Evolutionary conservation across 2,113 vertebrate genomes (phyloP).

Genomic region (Daubentonia madagascariensis): DNA sequence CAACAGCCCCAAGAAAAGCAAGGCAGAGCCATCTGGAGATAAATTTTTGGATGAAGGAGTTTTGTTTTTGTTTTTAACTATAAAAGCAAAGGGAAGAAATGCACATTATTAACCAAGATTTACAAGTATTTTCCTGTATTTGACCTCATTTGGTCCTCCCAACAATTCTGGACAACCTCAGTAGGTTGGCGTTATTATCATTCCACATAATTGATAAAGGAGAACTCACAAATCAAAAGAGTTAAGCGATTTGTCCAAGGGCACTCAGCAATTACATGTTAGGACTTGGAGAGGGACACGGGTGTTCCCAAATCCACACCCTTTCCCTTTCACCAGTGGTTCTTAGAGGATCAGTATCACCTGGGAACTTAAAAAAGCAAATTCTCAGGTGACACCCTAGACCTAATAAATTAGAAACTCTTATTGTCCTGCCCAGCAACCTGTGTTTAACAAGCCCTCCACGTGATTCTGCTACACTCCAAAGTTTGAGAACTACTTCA

Average conservation of each 20-base stretch:
- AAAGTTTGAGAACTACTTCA: not conserved
- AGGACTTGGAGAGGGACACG: not conserved
- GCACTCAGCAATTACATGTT: not conserved
- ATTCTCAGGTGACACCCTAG: not conserved
- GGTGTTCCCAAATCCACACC: not conserved
- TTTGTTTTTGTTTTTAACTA: slow-evolving; percentile 13
- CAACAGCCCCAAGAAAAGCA: not conserved
- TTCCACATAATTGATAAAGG: not conserved
- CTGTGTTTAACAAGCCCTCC: not conserved
- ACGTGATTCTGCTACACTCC: not conserved
- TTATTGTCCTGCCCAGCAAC: not conserved
- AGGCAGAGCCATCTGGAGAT: not conserved
- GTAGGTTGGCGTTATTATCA: not conserved
- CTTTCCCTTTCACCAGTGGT: not conserved
- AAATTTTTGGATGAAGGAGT: not conserved
- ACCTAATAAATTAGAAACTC: not conserved
- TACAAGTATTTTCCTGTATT: not conserved
- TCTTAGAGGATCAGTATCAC: not conserved
- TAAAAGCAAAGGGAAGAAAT: slow-evolving; percentile 19
- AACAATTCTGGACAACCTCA: not conserved
- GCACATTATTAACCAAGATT: not conserved
- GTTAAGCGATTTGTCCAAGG: not conserved
- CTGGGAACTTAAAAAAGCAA: not conserved
- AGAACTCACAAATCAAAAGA: not conserved
- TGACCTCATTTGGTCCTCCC: not conserved